Percentiles rank a stretch among this genome's conserved stretches.
phyloP scores from a whole-genome alignment of 2,113 vertebrate genomes.

The Oncorhynchus masou region DNA sequence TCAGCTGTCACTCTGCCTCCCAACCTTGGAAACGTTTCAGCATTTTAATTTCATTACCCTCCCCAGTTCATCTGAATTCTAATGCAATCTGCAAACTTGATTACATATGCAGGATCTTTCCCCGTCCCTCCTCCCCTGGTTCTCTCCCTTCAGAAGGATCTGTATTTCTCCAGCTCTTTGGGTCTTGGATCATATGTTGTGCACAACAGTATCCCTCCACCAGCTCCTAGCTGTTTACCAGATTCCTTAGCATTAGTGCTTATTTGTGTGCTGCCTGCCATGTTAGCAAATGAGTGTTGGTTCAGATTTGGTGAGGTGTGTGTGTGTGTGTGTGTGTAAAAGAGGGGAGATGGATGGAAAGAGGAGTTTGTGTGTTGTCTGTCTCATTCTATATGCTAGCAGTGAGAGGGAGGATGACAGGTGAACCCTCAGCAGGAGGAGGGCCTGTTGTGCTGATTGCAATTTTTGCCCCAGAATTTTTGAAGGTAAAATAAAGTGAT shows the following conservation, averaged over 20 bases:
- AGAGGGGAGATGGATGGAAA: conserved; percentile 10
- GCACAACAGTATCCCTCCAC: conserved; percentile 72
- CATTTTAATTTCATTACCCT: conserved; percentile 78
- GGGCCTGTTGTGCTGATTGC: conserved; percentile 92
- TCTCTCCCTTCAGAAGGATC: conserved; percentile 66
- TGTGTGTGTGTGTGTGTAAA: background rate
- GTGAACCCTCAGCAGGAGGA: conserved; percentile 80
- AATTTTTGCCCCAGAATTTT: conserved; percentile 87
- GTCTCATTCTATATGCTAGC: conserved; percentile 82
- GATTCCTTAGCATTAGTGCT: conserved; percentile 70
- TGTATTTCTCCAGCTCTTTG: conserved; percentile 71
- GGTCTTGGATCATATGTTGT: conserved; percentile 54
- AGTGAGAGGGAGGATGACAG: conserved; percentile 89
- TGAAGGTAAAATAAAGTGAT: conserved; percentile 94
- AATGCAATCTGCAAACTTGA: conserved; percentile 78
- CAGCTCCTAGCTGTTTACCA: conserved; percentile 68
- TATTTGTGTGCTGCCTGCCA: conserved; percentile 56
- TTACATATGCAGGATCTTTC: conserved; percentile 80
- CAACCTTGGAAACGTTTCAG: conserved; percentile 73
- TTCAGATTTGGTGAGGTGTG: conserved; percentile 15
- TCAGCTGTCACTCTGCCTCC: conserved; percentile 71
- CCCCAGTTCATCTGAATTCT: conserved; percentile 80
- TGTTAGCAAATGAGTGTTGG: conserved; percentile 20
- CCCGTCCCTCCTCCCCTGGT: conserved; percentile 45
- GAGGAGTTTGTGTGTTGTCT: conserved; percentile 61